Percentiles rank a stretch among this genome's conserved stretches.
Conservation (phyloP, 2,888 invertebrate species). For the Neoascia interrupta region DNA sequence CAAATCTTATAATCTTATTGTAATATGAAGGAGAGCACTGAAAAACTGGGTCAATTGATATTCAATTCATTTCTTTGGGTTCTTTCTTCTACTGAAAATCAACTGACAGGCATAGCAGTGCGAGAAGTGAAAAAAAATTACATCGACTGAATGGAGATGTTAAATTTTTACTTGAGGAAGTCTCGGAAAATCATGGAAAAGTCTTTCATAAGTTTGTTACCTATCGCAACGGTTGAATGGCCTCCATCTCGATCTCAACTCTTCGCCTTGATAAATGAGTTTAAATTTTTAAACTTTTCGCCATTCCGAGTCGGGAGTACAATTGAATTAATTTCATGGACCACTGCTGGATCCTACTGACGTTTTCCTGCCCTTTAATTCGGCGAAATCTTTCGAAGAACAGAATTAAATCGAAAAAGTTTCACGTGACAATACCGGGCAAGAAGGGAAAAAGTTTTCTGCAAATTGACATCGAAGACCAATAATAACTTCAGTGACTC, state of each 20-base stretch:
- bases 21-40: constrained; percentile 13
- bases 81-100: not conserved
- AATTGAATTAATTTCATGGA: not conserved
- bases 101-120: too few relatives aligned
- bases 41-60: constrained; percentile 26
- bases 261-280: constrained; percentile 10
- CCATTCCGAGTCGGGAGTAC: too few relatives aligned
- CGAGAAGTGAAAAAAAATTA: too few relatives aligned
- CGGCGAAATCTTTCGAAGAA: constrained; percentile 3
- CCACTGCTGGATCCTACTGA: too few relatives aligned
- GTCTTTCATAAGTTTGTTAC: not conserved
- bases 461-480: not conserved
- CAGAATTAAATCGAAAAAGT: constrained; percentile 12
- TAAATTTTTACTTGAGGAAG: too few relatives aligned
- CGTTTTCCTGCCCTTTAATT: too few relatives aligned
- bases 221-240: constrained; percentile 1
- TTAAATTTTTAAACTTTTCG: not conserved
- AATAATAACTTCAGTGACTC: not conserved
- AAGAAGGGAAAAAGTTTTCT: not conserved
- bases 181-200: not conserved
- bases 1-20: constrained; percentile 27
- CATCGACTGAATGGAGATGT: too few relatives aligned
- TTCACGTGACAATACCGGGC: not conserved
- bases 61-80: constrained; percentile 10
- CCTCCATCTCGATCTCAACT: constrained; percentile 13